phyloP scores from a whole-genome alignment of 2,113 vertebrate genomes.

The Halichoerus grypus region DNA sequence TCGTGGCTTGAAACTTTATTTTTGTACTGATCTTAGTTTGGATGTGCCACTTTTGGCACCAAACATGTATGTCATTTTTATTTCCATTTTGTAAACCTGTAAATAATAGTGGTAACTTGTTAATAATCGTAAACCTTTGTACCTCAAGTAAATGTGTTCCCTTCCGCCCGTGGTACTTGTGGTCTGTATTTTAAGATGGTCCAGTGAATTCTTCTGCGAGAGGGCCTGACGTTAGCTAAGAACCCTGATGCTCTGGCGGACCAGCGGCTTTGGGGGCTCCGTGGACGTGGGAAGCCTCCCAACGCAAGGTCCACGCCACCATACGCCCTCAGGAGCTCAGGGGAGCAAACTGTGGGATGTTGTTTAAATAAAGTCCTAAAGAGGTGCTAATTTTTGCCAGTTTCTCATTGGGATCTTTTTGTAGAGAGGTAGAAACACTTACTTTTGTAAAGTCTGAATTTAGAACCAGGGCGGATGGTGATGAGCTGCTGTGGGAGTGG shows the following conservation, averaged over 20 bases:
- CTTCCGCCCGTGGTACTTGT: neutral
- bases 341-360: fast-evolving
- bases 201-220: neutral
- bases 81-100: slow-evolving; percentile 81
- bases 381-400: neutral
- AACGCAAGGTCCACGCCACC: neutral
- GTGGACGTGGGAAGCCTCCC: neutral
- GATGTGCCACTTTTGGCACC: slow-evolving; percentile 75
- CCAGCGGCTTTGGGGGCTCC: neutral
- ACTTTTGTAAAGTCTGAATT: neutral
- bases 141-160: slow-evolving; percentile 79
- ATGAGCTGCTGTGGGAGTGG: neutral
- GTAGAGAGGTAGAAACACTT: neutral
- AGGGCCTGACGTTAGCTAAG: neutral
- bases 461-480: neutral
- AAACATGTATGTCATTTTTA: slow-evolving; percentile 74
- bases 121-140: slow-evolving; percentile 84
- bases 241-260: neutral
- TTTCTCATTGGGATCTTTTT: neutral
- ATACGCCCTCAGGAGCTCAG: fast-evolving
- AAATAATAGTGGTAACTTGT: slow-evolving; percentile 82
- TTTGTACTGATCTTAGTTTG: slow-evolving; percentile 82
- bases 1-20: slow-evolving; percentile 81
- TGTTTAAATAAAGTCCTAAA: neutral
- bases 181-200: slow-evolving; percentile 19